Evolutionary conservation across 2,113 vertebrate genomes (phyloP), one percentile per base, ranked within the genome.

Genomic region (Gallinago paraguaiae): DNA sequence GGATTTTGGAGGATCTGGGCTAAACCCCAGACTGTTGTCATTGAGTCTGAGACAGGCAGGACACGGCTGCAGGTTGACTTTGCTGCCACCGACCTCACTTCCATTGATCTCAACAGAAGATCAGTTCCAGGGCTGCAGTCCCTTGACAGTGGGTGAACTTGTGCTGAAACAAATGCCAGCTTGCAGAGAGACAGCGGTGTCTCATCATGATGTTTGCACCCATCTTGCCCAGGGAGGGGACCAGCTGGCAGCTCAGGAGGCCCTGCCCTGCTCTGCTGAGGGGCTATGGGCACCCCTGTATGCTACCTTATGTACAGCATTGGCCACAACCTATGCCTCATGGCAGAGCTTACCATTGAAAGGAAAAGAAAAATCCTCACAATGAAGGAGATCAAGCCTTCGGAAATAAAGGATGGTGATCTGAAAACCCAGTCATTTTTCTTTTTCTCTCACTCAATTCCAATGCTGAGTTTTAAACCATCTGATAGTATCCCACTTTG

Each of bases 291-390:
- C 60, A 59, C 27, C 39, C 18, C 50, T 46, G 20, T 10, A 2
- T 2, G 7, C 33, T 23, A 2, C 31, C n/a, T 80, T n/a, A 10
- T 0, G 0, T 9, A 13, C 0, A 10, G 19, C 4, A 35, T 10
- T 16, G 16, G 25, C 16, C 11, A 57, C 57, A 59, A 17, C 10
- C 14, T 43, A 8, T 2, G 1, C 37, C 33, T 68, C 16, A 6
- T 35, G 25, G 37, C 56, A 84, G 17, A 80, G 39, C 28, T n/a
- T 82, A 20, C 17, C 7, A 31, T 2, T 18, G 22, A 59, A 68
- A 51, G n/a, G 17, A 74, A 64, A 43, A 45, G 20, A 71, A 78
- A 89, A 80, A 18, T 10, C 10, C 41, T 77, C 54, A n/a, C 33
- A 79, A n/a, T 9, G 69, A 31, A 92, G n/a, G 14, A 69, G 19